phyloP scores from a whole-genome alignment of 1,140 invertebrate genomes.

The Cephus cinctus region DNA sequence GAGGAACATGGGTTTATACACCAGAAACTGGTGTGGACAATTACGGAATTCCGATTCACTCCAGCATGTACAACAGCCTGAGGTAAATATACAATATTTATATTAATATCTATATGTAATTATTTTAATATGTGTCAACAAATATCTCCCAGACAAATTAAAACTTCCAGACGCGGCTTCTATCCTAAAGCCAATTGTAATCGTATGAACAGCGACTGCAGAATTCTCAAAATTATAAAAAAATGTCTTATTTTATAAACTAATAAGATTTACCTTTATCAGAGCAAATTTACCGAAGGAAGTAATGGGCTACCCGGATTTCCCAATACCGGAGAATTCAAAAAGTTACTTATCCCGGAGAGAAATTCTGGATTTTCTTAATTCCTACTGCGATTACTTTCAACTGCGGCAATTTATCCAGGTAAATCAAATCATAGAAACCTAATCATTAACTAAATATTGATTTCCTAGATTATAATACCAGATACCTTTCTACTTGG shows the following conservation, averaged over 20 bases:
- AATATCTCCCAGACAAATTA: too few species aligned
- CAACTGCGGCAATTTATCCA: slow-evolving; percentile 67
- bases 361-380: slow-evolving; percentile 79
- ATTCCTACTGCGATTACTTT: slow-evolving; percentile 75
- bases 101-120: too few species aligned
- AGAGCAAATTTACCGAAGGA: slow-evolving; percentile 84
- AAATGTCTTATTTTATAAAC: slow-evolving; percentile 9
- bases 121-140: too few species aligned
- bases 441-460: background rate
- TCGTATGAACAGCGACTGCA: too few species aligned
- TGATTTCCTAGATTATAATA: too few species aligned
- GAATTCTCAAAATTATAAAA: slow-evolving; percentile 12
- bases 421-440: slow-evolving; percentile 53
- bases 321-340: slow-evolving; percentile 65
- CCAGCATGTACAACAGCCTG: slow-evolving; percentile 84
- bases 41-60: slow-evolving; percentile 79
- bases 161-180: too few species aligned
- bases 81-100: slow-evolving; percentile 58
- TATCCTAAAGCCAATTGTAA: too few species aligned
- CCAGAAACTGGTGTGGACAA: slow-evolving; percentile 67
- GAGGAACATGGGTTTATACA: slow-evolving; percentile 89
- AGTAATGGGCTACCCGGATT: slow-evolving; percentile 76
- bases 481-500: slow-evolving; percentile 17
- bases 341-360: slow-evolving; percentile 78
- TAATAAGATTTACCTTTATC: slow-evolving; percentile 31